A percentile compares a stretch with the other conserved stretches of the same genome.
Evolutionary conservation across 2,888 invertebrate genomes (phyloP).

Genomic region (Apodemia hepburni): DNA sequence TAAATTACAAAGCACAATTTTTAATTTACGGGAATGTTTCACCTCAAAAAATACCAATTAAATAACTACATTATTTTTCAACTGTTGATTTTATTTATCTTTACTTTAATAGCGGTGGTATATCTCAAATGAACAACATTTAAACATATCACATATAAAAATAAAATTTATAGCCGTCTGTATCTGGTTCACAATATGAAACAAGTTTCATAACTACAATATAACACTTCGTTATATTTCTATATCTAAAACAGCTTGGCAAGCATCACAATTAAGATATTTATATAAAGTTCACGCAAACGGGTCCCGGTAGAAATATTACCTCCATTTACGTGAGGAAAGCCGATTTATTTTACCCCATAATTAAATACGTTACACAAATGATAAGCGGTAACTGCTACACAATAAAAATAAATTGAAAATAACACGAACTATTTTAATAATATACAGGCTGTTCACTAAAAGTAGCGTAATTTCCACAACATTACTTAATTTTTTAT

Average conservation of each 20-base stretch:
- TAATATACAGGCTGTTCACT: background rate
- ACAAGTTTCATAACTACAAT: constrained; percentile 59
- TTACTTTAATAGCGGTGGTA: no score
- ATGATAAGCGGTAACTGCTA: constrained; percentile 36
- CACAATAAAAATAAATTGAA: constrained; percentile 33
- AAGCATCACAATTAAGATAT: constrained; percentile 66
- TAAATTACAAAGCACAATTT: no score
- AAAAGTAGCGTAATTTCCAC: background rate
- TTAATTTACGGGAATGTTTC: no score
- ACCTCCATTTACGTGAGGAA: constrained; percentile 37
- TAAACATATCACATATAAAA: background rate
- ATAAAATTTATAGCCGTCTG: constrained; percentile 22
- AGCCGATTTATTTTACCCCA: constrained; percentile 33
- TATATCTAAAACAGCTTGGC: constrained; percentile 68
- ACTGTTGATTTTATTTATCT: no score
- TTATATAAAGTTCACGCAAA: constrained; percentile 67
- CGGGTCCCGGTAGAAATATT: constrained; percentile 36
- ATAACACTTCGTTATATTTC: constrained; percentile 56
- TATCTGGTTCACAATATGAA: constrained; percentile 70
- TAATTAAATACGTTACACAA: constrained; percentile 38
- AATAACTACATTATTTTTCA: no score
- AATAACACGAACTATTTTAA: constrained; percentile 29
- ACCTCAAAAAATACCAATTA: no score
- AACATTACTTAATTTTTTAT: background rate
- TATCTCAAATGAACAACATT: background rate